phyloP scores from a whole-genome alignment of 2,888 invertebrate species.

The Drosophila longiperda region DNA sequence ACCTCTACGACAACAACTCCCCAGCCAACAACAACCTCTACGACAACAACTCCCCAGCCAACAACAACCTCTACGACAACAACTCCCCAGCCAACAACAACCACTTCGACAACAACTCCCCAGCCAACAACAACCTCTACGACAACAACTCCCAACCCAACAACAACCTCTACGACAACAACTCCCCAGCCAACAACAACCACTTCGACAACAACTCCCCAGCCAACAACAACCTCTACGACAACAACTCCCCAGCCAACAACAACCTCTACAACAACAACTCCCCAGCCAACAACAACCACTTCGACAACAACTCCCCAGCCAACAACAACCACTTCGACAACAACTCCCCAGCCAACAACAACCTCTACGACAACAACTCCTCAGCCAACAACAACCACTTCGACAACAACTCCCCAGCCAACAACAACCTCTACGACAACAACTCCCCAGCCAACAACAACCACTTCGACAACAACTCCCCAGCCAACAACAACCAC shows the following conservation, averaged over 20 bases:
- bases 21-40: not conserved
- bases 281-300: not conserved
- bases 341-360: conserved; percentile 10
- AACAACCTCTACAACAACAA: conserved; percentile 8
- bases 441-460: not conserved
- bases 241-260: not conserved
- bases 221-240: conserved; percentile 7
- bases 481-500: not conserved
- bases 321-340: not conserved
- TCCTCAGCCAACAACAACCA: not conserved
- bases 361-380: conserved; percentile 8
- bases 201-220: not conserved
- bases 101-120: not conserved
- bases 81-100: not conserved
- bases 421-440: not conserved
- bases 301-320: not conserved
- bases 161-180: not conserved
- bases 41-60: not conserved
- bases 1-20: not conserved
- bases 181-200: not conserved
- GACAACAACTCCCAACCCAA: not conserved
- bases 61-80: not conserved
- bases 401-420: conserved; percentile 6
- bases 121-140: not conserved
- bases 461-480: conserved; percentile 9